Evolutionary conservation across 2,113 vertebrate species (phyloP).

Genomic region (Myrmophylax atrothorax): DNA sequence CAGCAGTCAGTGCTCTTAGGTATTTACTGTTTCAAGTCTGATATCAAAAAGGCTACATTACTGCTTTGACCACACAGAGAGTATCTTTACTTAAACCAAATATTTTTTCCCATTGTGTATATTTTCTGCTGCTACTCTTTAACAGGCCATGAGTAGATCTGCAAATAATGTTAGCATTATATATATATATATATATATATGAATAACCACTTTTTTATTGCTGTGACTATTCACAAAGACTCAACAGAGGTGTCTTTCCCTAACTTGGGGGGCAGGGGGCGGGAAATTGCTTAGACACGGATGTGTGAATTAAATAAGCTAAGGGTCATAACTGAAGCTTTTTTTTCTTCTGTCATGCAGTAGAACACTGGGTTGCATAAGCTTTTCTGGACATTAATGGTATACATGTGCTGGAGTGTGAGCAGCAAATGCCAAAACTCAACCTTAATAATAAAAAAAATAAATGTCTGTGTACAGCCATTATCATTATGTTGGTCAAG

Average conservation of each 20-base stretch:
- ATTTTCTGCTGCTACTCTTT: background rate
- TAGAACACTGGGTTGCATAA: background rate
- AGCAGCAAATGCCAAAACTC: background rate
- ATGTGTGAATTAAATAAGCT: background rate
- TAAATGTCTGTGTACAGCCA: background rate
- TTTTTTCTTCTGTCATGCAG: background rate
- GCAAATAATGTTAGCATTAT: background rate
- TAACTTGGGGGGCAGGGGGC: background rate
- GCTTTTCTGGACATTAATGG: background rate
- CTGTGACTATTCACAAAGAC: background rate
- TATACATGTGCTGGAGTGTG: background rate
- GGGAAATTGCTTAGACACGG: background rate
- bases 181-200: background rate
- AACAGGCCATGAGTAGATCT: background rate
- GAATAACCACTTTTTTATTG: background rate
- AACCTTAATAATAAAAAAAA: slow-evolving; percentile 12
- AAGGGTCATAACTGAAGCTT: background rate
- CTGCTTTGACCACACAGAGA: background rate
- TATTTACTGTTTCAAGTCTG: background rate
- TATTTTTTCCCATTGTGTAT: background rate
- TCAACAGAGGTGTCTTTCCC: background rate
- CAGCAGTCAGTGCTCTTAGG: background rate
- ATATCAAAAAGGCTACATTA: background rate
- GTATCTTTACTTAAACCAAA: background rate
- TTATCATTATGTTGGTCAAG: background rate